A percentile compares a stretch with the other conserved stretches of the same genome.
Evolutionary conservation across 2,888 invertebrate species (phyloP).

Genomic region (Tachina lurida): DNA sequence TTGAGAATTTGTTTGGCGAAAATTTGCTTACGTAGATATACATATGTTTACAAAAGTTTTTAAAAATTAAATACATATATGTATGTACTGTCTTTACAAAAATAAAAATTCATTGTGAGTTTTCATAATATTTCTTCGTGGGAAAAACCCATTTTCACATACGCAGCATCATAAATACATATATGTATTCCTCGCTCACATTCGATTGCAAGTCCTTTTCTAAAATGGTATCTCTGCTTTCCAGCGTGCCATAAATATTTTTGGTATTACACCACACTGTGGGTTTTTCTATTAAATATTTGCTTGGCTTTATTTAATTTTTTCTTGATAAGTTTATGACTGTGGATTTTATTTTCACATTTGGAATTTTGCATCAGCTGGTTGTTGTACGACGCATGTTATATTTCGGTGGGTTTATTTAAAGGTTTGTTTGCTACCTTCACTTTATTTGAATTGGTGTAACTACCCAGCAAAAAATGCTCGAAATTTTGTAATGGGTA

Average conservation of each 20-base stretch:
- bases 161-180: too few species aligned
- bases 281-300: slow-evolving; percentile 45
- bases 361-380: slow-evolving; percentile 42
- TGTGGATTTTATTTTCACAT: slow-evolving; percentile 51
- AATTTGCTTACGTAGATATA: neutral
- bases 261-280: slow-evolving; percentile 38
- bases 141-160: too few species aligned
- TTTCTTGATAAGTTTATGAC: slow-evolving; percentile 1
- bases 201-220: too few species aligned
- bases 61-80: too few species aligned
- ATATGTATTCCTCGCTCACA: too few species aligned
- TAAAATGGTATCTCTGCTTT: too few species aligned
- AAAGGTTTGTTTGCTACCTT: slow-evolving; percentile 37
- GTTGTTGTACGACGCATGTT: slow-evolving; percentile 15
- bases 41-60: neutral
- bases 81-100: too few species aligned
- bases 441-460: neutral
- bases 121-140: too few species aligned
- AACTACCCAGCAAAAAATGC: too few species aligned
- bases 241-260: too few species aligned
- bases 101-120: too few species aligned
- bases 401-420: slow-evolving; percentile 55
- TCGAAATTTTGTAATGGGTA: too few species aligned
- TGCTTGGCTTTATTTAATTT: neutral
- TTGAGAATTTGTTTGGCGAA: slow-evolving; percentile 74